Evolutionary conservation across 1,140 invertebrate species (phyloP).

Genomic region (Drosophila teissieri): DNA sequence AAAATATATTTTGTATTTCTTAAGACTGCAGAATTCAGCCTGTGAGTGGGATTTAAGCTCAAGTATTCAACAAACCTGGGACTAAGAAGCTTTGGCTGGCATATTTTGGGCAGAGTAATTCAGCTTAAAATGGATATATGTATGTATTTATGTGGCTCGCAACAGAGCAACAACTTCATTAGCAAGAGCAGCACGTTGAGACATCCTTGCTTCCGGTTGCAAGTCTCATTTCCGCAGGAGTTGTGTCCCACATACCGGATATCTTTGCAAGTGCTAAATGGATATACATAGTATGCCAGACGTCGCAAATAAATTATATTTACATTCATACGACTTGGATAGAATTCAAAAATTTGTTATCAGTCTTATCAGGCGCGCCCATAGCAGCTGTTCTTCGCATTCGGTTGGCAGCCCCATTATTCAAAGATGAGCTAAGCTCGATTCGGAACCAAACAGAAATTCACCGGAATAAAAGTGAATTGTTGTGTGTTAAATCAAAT

Average conservation of each 20-base stretch:
- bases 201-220: constrained; percentile 43
- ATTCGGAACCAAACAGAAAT: not conserved
- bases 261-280: constrained; percentile 32
- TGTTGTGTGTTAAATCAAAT: too few species aligned
- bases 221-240: constrained; percentile 55
- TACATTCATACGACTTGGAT: not conserved
- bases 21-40: not conserved
- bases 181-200: constrained; percentile 60
- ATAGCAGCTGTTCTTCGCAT: constrained; percentile 11
- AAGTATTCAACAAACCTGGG: constrained; percentile 63
- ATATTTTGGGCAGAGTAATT: constrained; percentile 46
- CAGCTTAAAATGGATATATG: too few species aligned
- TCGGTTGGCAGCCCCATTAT: constrained; percentile 46
- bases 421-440: not conserved
- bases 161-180: constrained; percentile 56
- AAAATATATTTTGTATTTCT: too few species aligned
- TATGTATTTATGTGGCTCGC: not conserved
- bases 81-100: not conserved
- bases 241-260: constrained; percentile 36
- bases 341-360: not conserved
- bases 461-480: not conserved
- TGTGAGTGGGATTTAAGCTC: constrained; percentile 14
- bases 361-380: constrained; percentile 1
- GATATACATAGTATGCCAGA: not conserved
- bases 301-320: not conserved